These are phyloP conservation scores for Lepidurus packardi DNA, from an alignment of 1,140 invertebrate genomes.

Conservation along the genomic window DNA sequence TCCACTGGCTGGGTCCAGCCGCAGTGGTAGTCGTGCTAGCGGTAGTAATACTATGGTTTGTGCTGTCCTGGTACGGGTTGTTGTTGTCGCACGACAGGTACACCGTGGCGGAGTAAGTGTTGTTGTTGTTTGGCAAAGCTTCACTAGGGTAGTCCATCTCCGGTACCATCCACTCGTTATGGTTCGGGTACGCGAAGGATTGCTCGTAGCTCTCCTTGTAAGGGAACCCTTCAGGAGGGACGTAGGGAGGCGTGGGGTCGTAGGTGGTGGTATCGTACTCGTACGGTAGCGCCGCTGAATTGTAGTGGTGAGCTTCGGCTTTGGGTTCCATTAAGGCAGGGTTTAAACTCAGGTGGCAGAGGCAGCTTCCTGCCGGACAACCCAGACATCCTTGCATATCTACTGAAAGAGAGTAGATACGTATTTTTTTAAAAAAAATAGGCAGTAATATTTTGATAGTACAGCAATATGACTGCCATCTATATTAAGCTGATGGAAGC, in stretches of 20 bases:
- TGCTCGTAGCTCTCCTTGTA: slow-evolving; percentile 15
- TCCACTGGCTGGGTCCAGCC: background rate
- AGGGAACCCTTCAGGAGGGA: background rate
- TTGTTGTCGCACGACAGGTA: slow-evolving; percentile 6
- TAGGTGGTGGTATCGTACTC: background rate
- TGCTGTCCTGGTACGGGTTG: background rate
- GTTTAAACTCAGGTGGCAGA: background rate
- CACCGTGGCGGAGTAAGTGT: background rate
- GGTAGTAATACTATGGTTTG: background rate
- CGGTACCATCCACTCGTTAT: background rate
- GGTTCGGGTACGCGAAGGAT: background rate
- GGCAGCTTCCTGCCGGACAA: background rate
- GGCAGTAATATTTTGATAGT: background rate
- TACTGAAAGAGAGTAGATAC: background rate
- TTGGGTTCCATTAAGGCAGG: background rate
- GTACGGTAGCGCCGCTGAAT: background rate
- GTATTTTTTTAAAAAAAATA: background rate
- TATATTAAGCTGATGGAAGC: too few relatives aligned
- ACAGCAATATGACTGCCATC: too few relatives aligned
- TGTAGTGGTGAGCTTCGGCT: background rate
- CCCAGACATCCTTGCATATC: background rate
- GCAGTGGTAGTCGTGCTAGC: background rate
- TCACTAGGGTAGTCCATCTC: background rate
- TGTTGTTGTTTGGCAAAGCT: background rate
- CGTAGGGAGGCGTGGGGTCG: background rate